These are phyloP conservation scores for Pocillopora damicornis DNA, from an alignment of 64 coral and sea anemone species.

Conservation along the genomic window DNA sequence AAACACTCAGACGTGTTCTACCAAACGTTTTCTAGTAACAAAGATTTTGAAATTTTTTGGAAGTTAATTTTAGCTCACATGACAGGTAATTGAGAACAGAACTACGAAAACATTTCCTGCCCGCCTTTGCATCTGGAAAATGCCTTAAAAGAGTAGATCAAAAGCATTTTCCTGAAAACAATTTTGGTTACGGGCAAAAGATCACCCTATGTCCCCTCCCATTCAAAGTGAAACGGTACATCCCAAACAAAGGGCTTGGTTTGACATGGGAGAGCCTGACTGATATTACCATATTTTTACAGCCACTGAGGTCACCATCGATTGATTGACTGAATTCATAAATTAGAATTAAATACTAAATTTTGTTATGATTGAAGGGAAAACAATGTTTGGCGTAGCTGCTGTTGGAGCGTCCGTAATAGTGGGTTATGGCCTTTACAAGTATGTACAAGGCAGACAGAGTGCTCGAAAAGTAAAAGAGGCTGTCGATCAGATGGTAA, in stretches of 20 bases:
- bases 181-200: too few relatives aligned
- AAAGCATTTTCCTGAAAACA: too few relatives aligned
- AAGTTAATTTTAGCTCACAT: too few relatives aligned
- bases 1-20: too few relatives aligned
- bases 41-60: too few relatives aligned
- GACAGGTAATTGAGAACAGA: too few relatives aligned
- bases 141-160: too few relatives aligned
- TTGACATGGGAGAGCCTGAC: neutral
- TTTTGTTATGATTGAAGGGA: conserved; percentile 41
- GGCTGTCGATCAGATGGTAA: conserved; percentile 50
- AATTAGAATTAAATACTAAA: conserved; percentile 4
- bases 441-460: conserved; percentile 16
- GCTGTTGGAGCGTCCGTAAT: conserved; percentile 52
- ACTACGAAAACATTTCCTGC: too few relatives aligned
- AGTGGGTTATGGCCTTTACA: conserved; percentile 61
- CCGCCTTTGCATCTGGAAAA: too few relatives aligned
- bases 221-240: too few relatives aligned
- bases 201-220: too few relatives aligned
- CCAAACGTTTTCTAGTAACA: too few relatives aligned
- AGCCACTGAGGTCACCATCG: neutral
- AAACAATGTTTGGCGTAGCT: conserved; percentile 59
- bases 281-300: neutral
- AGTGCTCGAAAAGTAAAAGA: conserved; percentile 29
- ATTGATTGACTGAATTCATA: neutral
- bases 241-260: neutral